phyloP scores from a whole-genome alignment of 2,797 vertebrate species.

The Xenentodon cancila region DNA sequence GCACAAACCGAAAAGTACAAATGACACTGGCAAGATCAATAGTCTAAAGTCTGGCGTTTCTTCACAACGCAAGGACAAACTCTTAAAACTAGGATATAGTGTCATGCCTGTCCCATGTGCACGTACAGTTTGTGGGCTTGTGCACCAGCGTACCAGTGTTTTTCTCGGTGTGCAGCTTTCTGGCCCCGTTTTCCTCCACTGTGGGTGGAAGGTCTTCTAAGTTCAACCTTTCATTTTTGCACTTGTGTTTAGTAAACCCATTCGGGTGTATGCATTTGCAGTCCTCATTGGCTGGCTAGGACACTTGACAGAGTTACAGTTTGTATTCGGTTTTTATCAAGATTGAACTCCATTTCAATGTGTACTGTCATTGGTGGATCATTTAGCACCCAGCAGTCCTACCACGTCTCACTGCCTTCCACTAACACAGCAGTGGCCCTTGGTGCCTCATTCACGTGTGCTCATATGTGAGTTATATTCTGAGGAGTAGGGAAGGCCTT shows the following conservation, averaged over 20 bases:
- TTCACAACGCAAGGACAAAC: slow-evolving; percentile 63
- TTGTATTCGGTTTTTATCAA: too few species aligned
- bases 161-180: slow-evolving; percentile 12
- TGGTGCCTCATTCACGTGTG: too few species aligned
- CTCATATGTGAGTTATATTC: too few species aligned
- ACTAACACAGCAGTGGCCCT: neutral
- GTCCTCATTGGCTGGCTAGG: too few species aligned
- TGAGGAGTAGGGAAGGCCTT: too few species aligned
- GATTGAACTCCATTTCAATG: neutral
- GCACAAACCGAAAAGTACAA: slow-evolving; percentile 64
- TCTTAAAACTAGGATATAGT: slow-evolving; percentile 51
- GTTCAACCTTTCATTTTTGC: neutral
- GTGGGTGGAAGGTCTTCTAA: neutral
- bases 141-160: slow-evolving; percentile 14
- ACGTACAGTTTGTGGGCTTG: slow-evolving; percentile 14
- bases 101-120: slow-evolving; percentile 44
- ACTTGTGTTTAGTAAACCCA: too few species aligned
- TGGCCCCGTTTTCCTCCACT: slow-evolving; percentile 6
- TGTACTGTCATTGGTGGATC: slow-evolving; percentile 5
- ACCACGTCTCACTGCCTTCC: slow-evolving; percentile 5
- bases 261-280: too few species aligned
- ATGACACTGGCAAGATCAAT: slow-evolving; percentile 73
- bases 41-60: slow-evolving; percentile 77
- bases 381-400: slow-evolving; percentile 1
- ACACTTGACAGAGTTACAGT: too few species aligned